A percentile compares a stretch with the other conserved stretches of the same genome.
These are phyloP conservation scores for Pygoscelis adeliae DNA, from an alignment of 2,113 vertebrate species.

Conservation along the genomic window DNA sequence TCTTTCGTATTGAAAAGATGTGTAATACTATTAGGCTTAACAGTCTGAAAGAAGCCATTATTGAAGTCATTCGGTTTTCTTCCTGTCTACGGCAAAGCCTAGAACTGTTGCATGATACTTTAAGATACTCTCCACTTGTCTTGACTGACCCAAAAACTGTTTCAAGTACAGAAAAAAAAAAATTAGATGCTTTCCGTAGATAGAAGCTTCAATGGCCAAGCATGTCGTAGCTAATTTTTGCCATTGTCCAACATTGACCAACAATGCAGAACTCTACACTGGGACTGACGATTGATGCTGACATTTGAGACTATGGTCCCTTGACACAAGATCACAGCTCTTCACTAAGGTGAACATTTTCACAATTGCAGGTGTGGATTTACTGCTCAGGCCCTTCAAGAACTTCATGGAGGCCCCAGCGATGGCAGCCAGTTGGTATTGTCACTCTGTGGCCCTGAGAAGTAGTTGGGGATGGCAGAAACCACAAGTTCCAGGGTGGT, in stretches of 20 bases:
- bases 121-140: background rate
- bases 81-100: background rate
- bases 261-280: background rate
- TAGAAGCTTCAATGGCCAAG: background rate
- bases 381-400: background rate
- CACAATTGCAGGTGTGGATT: background rate
- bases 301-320: too few relatives aligned
- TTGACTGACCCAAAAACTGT: background rate
- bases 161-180: background rate
- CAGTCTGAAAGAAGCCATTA: background rate
- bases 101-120: background rate
- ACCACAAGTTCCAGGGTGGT: background rate
- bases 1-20: background rate
- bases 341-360: background rate
- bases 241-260: background rate
- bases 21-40: background rate
- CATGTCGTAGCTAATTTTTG: accelerated
- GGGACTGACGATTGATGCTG: background rate
- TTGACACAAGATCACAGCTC: background rate
- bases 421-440: accelerated
- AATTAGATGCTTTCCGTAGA: background rate
- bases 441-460: background rate
- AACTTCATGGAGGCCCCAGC: background rate
- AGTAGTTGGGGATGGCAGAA: background rate
- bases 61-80: background rate